Evolutionary conservation across 1,140 invertebrate species (phyloP).

Genomic region (Ostrea denselamellosa): DNA sequence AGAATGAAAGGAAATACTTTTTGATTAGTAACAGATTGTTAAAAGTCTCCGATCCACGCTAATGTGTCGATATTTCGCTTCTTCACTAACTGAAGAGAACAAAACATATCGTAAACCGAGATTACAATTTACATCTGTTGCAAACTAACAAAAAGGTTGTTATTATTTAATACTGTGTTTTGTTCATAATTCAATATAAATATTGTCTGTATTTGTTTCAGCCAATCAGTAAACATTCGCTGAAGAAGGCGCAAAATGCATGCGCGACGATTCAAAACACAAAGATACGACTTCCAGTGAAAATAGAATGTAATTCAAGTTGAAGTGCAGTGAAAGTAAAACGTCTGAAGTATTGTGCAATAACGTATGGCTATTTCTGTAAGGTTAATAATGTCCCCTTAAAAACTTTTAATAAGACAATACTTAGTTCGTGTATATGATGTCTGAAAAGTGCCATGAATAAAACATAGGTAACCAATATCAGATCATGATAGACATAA

Average conservation of each 20-base stretch:
- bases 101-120: background rate
- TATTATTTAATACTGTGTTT: background rate
- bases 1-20: constrained; percentile 5
- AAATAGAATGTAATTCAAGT: background rate
- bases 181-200: constrained; percentile 2
- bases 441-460: too few relatives aligned
- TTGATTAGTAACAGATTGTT: constrained; percentile 22
- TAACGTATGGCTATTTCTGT: too few relatives aligned
- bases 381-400: too few relatives aligned
- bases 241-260: background rate
- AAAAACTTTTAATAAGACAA: too few relatives aligned
- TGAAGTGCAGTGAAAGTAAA: too few relatives aligned
- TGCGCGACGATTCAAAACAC: background rate
- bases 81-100: background rate
- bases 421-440: too few relatives aligned
- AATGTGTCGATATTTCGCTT: constrained; percentile 7
- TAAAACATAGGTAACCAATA: too few relatives aligned
- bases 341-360: too few relatives aligned
- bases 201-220: background rate
- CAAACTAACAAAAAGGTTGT: background rate
- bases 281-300: background rate
- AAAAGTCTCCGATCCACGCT: background rate
- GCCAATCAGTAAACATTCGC: background rate
- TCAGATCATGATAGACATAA: too few relatives aligned
- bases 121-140: constrained; percentile 9